These are phyloP conservation scores for Terrapene triunguis DNA, from an alignment of 2,113 vertebrate species.

Conservation along the genomic window DNA sequence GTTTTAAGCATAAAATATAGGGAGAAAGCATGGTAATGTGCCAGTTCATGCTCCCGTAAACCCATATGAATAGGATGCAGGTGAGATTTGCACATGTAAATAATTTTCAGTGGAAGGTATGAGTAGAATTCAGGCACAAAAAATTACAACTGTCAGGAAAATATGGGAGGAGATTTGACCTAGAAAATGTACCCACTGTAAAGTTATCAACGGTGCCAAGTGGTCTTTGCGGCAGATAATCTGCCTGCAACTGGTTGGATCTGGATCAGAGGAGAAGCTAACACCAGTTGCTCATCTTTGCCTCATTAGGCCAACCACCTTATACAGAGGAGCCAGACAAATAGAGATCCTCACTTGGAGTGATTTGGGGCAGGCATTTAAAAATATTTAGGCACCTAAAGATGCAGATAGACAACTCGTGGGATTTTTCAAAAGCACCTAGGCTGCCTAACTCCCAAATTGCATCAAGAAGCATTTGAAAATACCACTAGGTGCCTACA, in stretches of 20 bases:
- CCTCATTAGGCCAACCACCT: neutral
- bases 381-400: neutral
- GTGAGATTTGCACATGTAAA: neutral
- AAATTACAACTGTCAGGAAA: neutral
- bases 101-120: neutral
- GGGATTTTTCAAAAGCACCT: neutral
- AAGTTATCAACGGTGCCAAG: neutral
- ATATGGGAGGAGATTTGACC: neutral
- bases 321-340: neutral
- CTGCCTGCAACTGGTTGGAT: neutral
- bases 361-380: neutral
- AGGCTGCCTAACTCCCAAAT: neutral
- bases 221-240: neutral
- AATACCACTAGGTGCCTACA: neutral
- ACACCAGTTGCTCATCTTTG: neutral
- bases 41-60: neutral
- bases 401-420: neutral
- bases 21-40: neutral
- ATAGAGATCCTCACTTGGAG: neutral
- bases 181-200: neutral
- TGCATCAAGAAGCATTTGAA: neutral
- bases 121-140: neutral
- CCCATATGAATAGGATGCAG: neutral
- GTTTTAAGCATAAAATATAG: neutral
- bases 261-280: neutral